phyloP scores from a whole-genome alignment of 2,888 invertebrate species.

The Ormyrus pomaceus region DNA sequence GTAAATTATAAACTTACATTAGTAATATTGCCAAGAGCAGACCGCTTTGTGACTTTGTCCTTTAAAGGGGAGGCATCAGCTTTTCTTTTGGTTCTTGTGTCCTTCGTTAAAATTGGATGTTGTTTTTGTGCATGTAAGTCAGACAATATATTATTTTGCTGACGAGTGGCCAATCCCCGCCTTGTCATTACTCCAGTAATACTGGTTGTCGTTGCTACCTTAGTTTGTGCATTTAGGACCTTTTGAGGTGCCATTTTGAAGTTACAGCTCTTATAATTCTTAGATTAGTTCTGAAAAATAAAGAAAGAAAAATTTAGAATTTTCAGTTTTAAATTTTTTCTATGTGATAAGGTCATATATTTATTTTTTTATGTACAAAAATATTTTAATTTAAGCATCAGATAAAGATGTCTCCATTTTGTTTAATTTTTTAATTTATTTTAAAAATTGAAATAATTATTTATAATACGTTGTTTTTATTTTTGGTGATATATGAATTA shows the following conservation, averaged over 20 bases:
- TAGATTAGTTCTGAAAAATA: slow-evolving; percentile 33
- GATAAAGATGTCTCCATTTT: no score
- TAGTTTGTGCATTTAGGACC: slow-evolving; percentile 75
- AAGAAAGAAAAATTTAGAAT: not conserved
- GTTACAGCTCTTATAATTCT: not conserved
- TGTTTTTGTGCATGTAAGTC: slow-evolving; percentile 71
- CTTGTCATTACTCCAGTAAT: slow-evolving; percentile 75
- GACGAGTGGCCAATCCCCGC: slow-evolving; percentile 80
- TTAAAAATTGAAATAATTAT: not conserved
- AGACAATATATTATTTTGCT: slow-evolving; percentile 75
- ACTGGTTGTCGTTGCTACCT: slow-evolving; percentile 74
- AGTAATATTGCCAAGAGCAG: slow-evolving; percentile 91
- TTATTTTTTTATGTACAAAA: no score
- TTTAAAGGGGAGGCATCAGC: slow-evolving; percentile 88
- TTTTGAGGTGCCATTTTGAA: slow-evolving; percentile 54
- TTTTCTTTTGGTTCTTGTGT: slow-evolving; percentile 84
- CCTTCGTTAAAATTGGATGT: slow-evolving; percentile 75
- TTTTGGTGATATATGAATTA: not conserved
- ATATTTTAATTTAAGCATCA: no score
- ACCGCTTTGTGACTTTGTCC: slow-evolving; percentile 85
- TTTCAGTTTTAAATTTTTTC: no score
- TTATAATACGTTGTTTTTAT: not conserved
- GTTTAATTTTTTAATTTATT: no score
- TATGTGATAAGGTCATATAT: no score
- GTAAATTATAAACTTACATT: slow-evolving; percentile 78